Evolutionary conservation across 2,888 invertebrate genomes (phyloP).

Genomic region (Lepas anatifera): DNA sequence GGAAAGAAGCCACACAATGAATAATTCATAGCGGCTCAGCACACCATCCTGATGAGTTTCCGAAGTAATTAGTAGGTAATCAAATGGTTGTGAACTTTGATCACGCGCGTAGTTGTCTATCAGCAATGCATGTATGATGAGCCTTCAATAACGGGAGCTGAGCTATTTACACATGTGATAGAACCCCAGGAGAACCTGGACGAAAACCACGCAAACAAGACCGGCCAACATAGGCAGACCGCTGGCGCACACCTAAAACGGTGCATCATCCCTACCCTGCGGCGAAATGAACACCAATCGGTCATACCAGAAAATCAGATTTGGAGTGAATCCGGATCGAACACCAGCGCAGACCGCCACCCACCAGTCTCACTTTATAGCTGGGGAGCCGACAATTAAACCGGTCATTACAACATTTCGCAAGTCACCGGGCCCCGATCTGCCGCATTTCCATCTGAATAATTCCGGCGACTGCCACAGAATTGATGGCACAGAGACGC

Average conservation of each 20-base stretch:
- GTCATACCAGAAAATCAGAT: too few species aligned
- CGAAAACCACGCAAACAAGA: too few species aligned
- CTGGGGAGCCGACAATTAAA: neutral
- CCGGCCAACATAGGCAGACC: too few species aligned
- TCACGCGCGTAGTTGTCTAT: neutral
- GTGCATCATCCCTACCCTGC: too few species aligned
- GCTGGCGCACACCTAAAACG: too few species aligned
- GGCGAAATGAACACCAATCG: neutral
- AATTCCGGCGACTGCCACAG: neutral
- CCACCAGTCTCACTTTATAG: too few species aligned
- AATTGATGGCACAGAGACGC: neutral
- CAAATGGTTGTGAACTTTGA: neutral
- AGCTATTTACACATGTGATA: too few species aligned
- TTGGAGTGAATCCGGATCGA: too few species aligned
- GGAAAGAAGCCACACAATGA: neutral
- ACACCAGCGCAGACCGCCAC: too few species aligned
- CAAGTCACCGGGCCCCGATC: neutral
- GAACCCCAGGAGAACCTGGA: too few species aligned
- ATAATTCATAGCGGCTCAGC: neutral
- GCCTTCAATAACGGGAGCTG: too few species aligned
- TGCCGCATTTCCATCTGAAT: neutral
- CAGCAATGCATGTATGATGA: neutral
- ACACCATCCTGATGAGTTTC: constrained; percentile 2
- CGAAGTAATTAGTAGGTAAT: neutral
- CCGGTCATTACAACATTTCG: neutral